Conservation (phyloP, 2,113 vertebrate genomes). For the Rutilus rutilus region DNA sequence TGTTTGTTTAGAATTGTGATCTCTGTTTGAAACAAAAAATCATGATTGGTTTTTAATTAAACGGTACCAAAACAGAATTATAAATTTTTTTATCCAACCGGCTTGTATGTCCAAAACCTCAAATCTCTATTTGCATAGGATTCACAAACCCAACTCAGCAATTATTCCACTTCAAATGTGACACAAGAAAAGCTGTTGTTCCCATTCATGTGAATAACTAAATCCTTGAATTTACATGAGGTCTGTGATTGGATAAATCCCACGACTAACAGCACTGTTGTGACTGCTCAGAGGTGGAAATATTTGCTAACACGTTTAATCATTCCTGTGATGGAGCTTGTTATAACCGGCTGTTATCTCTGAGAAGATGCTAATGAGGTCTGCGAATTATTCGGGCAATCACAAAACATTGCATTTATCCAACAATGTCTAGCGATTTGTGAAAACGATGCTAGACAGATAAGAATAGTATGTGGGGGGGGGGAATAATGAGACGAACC, state of each 20-base stretch:
- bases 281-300: conserved; percentile 45
- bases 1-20: too few relatives aligned
- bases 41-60: neutral
- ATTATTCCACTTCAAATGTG: conserved; percentile 3
- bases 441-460: conserved; percentile 54
- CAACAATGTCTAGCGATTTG: conserved; percentile 34
- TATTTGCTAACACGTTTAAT: conserved; percentile 52
- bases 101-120: neutral
- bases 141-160: neutral
- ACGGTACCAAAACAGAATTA: too few relatives aligned
- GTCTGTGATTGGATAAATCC: conserved; percentile 29
- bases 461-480: neutral
- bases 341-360: conserved; percentile 41
- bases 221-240: neutral
- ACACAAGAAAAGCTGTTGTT: conserved; percentile 27
- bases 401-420: conserved; percentile 32
- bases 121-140: conserved; percentile 5
- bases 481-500: neutral
- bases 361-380: conserved; percentile 40
- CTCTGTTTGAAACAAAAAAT: too few relatives aligned
- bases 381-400: conserved; percentile 40
- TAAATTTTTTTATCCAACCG: neutral
- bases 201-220: conserved; percentile 28
- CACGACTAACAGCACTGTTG: conserved; percentile 27
- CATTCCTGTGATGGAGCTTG: conserved; percentile 34